These are phyloP conservation scores for Rhagonycha fulva DNA, from an alignment of 2,888 invertebrate genomes.

Conservation along the genomic window DNA sequence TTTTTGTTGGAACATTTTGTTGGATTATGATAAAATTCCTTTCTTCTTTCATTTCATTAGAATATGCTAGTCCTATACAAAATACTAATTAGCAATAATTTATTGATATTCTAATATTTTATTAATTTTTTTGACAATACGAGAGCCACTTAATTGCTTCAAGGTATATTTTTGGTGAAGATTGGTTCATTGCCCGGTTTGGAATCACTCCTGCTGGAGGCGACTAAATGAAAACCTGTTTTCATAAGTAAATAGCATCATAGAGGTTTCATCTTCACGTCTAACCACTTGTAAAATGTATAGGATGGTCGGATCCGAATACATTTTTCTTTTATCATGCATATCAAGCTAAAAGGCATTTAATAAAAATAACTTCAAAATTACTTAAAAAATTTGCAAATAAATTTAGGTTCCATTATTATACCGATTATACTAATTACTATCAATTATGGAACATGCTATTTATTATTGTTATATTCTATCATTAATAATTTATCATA, in stretches of 20 bases:
- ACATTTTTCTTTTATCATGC: background rate
- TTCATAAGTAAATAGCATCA: slow-evolving; percentile 44
- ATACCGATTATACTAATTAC: background rate
- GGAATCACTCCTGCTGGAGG: slow-evolving; percentile 43
- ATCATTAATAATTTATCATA: background rate
- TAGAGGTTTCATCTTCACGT: slow-evolving; percentile 40
- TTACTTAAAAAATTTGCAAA: background rate
- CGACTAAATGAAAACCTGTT: slow-evolving; percentile 48
- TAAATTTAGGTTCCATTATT: background rate
- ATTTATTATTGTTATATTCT: background rate
- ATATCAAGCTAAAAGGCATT: background rate
- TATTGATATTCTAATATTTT: slow-evolving; percentile 31
- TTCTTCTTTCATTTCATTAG: too few species aligned
- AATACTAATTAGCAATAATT: background rate
- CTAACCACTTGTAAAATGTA: slow-evolving; percentile 37
- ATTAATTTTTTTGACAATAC: slow-evolving; percentile 23
- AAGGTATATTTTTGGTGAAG: slow-evolving; percentile 34
- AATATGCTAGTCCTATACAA: too few species aligned
- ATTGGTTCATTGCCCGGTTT: slow-evolving; percentile 42
- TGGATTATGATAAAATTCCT: background rate
- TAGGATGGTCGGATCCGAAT: background rate
- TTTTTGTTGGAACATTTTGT: too few species aligned
- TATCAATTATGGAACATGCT: background rate
- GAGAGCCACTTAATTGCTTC: slow-evolving; percentile 33
- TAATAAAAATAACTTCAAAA: background rate